Percentiles rank a stretch among this genome's conserved stretches.
These are phyloP conservation scores for Hippocampus guttulatus DNA, from an alignment of 2,113 vertebrate genomes.

Conservation along the genomic window DNA sequence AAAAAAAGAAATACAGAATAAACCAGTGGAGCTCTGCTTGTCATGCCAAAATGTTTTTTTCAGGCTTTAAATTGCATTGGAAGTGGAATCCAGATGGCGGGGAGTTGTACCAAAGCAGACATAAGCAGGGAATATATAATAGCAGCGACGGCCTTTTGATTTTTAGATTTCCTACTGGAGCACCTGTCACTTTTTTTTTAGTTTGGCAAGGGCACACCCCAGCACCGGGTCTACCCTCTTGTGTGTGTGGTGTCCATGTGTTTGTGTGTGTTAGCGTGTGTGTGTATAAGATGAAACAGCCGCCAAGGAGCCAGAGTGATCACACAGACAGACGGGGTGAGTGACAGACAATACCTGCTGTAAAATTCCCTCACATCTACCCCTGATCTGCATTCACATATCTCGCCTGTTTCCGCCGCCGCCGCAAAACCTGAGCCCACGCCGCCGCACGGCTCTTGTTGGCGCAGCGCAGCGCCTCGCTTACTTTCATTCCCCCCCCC, in stretches of 20 bases:
- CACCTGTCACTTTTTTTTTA: conserved; percentile 68
- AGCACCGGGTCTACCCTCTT: conserved; percentile 55
- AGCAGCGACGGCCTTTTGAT: conserved; percentile 69
- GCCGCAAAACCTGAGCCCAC: conserved; percentile 61
- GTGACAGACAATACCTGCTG: conserved; percentile 80
- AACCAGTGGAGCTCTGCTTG: conserved; percentile 13
- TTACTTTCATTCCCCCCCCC: conserved; percentile 21
- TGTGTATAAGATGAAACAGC: conserved; percentile 66
- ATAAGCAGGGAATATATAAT: conserved; percentile 68
- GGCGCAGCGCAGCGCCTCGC: conserved; percentile 28
- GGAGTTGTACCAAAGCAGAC: conserved; percentile 61
- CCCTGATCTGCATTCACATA: conserved; percentile 77
- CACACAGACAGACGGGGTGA: conserved; percentile 73
- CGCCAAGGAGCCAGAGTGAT: conserved; percentile 69
- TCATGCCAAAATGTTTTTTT: conserved; percentile 35
- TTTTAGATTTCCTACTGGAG: conserved; percentile 69
- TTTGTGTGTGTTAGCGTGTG: conserved; percentile 23
- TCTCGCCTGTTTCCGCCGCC: conserved; percentile 63
- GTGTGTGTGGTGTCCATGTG: conserved; percentile 27
- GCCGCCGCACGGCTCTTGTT: conserved; percentile 54
- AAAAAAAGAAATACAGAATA: conserved; percentile 7
- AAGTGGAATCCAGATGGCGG: conserved; percentile 53
- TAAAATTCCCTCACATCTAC: conserved; percentile 79
- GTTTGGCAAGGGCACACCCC: conserved; percentile 68
- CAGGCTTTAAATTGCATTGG: conserved; percentile 28